A percentile compares a stretch with the other conserved stretches of the same genome.
Evolutionary conservation across 2,113 vertebrate species (phyloP).

Genomic region (Furnarius figulus): DNA sequence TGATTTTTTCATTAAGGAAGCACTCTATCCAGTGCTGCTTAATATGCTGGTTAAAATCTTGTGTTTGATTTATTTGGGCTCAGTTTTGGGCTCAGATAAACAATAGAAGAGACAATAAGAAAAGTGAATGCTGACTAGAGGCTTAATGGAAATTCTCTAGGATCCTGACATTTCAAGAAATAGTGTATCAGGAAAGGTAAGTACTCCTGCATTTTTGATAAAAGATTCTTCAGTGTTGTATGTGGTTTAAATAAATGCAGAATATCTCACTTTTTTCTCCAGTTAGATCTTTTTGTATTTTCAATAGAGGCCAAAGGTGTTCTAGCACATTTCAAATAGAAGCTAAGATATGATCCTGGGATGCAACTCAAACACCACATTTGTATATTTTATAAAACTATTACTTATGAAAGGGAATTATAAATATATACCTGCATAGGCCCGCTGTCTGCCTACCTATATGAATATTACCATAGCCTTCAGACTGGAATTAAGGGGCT

Average conservation of each 20-base stretch:
- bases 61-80: neutral
- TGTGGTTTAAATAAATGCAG: neutral
- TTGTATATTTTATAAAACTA: neutral
- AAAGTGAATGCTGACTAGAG: neutral
- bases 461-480: neutral
- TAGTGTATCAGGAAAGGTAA: neutral
- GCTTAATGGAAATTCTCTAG: slow-evolving; percentile 1
- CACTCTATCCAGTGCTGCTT: neutral
- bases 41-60: neutral
- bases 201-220: neutral
- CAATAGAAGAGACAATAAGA: neutral
- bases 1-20: neutral
- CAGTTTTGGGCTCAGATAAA: neutral
- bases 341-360: neutral
- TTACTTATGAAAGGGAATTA: neutral
- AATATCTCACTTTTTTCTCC: neutral
- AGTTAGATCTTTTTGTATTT: neutral
- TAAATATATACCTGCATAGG: neutral
- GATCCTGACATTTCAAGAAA: slow-evolving; percentile 3
- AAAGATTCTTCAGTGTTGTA: neutral
- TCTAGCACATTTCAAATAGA: neutral
- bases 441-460: neutral
- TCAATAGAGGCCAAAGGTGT: neutral
- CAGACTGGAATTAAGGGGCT: neutral
- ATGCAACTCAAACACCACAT: neutral